These are phyloP conservation scores for Mormyrus proboscirostris DNA, from an alignment of 2,797 vertebrate genomes.

Conservation along the genomic window DNA sequence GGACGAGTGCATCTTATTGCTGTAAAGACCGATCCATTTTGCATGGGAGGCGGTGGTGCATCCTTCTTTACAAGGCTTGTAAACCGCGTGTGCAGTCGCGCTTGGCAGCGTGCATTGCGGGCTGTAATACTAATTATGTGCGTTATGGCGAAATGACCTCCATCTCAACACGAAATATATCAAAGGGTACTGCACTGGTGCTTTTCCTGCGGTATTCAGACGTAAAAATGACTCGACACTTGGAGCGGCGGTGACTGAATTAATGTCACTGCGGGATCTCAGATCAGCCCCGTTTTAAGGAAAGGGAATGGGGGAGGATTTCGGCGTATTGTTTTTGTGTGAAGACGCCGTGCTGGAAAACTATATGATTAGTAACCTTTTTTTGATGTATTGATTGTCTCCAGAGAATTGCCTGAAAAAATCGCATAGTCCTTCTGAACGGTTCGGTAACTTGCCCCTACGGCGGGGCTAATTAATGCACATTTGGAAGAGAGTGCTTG, in stretches of 20 bases:
- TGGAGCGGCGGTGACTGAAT: not conserved
- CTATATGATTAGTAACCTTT: not conserved
- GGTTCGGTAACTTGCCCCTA: not conserved
- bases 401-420: not conserved
- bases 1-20: not conserved
- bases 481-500: not conserved
- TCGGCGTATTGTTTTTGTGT: not conserved
- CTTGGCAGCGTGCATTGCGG: not conserved
- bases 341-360: not conserved
- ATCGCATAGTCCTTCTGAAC: not conserved
- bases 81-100: not conserved
- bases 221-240: not conserved
- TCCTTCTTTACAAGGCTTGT: not conserved
- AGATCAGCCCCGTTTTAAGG: not conserved
- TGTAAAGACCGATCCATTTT: not conserved
- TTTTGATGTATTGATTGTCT: not conserved
- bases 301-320: constrained; percentile 11
- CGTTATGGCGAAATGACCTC: not conserved
- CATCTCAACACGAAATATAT: not conserved
- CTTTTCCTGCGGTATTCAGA: not conserved
- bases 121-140: not conserved
- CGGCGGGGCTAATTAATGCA: not conserved
- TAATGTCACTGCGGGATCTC: constrained; percentile 17
- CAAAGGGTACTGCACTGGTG: not conserved
- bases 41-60: not conserved